These are phyloP conservation scores for Apotomis capreana DNA, from an alignment of 2,888 invertebrate genomes.

Conservation along the genomic window DNA sequence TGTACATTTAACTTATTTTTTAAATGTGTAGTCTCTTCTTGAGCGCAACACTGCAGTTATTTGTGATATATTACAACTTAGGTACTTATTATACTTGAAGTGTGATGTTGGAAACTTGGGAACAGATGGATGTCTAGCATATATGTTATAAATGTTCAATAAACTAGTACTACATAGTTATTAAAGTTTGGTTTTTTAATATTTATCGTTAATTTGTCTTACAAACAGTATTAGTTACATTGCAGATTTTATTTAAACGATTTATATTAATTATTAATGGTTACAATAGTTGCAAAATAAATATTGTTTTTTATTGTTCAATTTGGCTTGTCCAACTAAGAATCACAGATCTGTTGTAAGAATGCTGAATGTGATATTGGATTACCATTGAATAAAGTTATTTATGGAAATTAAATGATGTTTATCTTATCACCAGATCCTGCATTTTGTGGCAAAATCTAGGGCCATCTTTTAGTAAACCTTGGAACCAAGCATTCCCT, in stretches of 20 bases:
- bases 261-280: too few species aligned
- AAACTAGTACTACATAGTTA: too few species aligned
- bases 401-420: not conserved
- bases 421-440: conserved; percentile 1
- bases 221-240: too few species aligned
- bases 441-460: too few species aligned
- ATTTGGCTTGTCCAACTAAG: too few species aligned
- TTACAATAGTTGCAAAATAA: too few species aligned
- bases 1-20: not conserved
- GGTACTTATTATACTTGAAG: not conserved
- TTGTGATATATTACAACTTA: not conserved
- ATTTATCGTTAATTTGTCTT: too few species aligned
- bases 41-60: conserved; percentile 13
- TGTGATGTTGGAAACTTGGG: not conserved
- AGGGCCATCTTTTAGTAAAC: too few species aligned
- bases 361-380: conserved; percentile 28
- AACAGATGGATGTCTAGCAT: not conserved
- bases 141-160: not conserved
- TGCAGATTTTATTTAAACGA: too few species aligned
- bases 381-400: conserved; percentile 33
- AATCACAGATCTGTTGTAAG: not conserved
- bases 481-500: too few species aligned
- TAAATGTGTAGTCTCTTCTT: conserved; percentile 4
- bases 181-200: too few species aligned
- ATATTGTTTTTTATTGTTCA: too few species aligned